A percentile compares a stretch with the other conserved stretches of the same genome.
These are phyloP conservation scores for Abramis brama DNA, from an alignment of 2,113 vertebrate genomes.

Conservation along the genomic window DNA sequence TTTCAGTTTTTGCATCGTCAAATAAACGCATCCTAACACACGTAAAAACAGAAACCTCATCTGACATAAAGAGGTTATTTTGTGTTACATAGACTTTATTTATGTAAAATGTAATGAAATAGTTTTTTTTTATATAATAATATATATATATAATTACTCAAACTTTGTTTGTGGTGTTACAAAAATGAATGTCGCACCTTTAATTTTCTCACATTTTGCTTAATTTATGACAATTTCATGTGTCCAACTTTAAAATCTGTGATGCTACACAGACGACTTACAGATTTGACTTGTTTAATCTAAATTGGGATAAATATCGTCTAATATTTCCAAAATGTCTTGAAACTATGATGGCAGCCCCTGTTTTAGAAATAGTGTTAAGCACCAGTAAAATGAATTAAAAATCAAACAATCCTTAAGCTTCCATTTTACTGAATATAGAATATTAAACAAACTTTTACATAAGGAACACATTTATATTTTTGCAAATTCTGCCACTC, in stretches of 20 bases:
- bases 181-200: not conserved
- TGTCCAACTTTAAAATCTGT: not conserved
- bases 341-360: not conserved
- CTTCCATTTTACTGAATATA: not conserved
- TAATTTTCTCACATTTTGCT: not conserved
- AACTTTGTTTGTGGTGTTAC: not conserved
- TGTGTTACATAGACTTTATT: not conserved
- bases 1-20: no score
- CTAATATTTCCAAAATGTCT: not conserved
- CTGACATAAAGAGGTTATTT: not conserved
- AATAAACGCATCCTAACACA: no score
- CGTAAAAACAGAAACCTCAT: no score
- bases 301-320: not conserved
- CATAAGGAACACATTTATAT: not conserved
- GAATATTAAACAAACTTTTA: not conserved
- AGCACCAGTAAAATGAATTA: not conserved
- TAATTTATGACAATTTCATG: not conserved
- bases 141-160: no score
- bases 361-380: not conserved
- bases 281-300: not conserved
- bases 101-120: not conserved
- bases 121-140: no score
- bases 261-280: not conserved
- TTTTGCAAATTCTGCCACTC: not conserved
- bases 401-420: not conserved